Evolutionary conservation across 2,888 invertebrate genomes (phyloP).

Genomic region (Habroteleia sp.): DNA sequence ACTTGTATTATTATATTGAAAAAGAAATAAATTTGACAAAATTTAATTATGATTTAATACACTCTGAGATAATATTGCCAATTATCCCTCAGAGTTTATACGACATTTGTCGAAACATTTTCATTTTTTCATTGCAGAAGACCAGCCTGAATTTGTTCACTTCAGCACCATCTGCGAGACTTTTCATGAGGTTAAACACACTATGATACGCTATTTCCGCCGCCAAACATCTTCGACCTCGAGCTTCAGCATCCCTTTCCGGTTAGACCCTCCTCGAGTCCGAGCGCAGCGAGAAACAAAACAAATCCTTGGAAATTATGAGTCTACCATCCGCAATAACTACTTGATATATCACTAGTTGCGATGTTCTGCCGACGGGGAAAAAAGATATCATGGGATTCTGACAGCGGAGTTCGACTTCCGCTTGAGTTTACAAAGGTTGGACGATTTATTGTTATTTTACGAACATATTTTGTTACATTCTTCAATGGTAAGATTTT

Average conservation of each 20-base stretch:
- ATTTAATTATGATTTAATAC: slow-evolving; percentile 1
- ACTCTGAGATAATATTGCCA: slow-evolving; percentile 7
- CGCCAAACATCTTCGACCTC: slow-evolving; percentile 70
- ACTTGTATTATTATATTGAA: neutral
- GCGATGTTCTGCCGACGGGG: slow-evolving; percentile 46
- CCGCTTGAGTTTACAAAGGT: slow-evolving; percentile 53
- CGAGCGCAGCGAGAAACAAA: slow-evolving; percentile 64
- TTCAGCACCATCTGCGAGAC: slow-evolving; percentile 41
- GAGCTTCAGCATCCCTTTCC: slow-evolving; percentile 56
- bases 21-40: neutral
- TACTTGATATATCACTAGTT: slow-evolving; percentile 68
- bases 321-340: slow-evolving; percentile 71
- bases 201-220: slow-evolving; percentile 71
- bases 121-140: slow-evolving; percentile 18
- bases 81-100: slow-evolving; percentile 1
- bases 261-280: slow-evolving; percentile 38
- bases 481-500: too few relatives aligned
- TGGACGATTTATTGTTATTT: slow-evolving; percentile 42
- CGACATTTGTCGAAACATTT: slow-evolving; percentile 5
- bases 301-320: slow-evolving; percentile 70
- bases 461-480: slow-evolving; percentile 26
- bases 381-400: slow-evolving; percentile 53
- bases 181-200: slow-evolving; percentile 68
- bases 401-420: slow-evolving; percentile 56
- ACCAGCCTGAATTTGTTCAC: slow-evolving; percentile 16